Percentiles rank a stretch among this genome's conserved stretches.
Conservation (phyloP, 2,797 vertebrate species). For the Eulemur mongoz region DNA sequence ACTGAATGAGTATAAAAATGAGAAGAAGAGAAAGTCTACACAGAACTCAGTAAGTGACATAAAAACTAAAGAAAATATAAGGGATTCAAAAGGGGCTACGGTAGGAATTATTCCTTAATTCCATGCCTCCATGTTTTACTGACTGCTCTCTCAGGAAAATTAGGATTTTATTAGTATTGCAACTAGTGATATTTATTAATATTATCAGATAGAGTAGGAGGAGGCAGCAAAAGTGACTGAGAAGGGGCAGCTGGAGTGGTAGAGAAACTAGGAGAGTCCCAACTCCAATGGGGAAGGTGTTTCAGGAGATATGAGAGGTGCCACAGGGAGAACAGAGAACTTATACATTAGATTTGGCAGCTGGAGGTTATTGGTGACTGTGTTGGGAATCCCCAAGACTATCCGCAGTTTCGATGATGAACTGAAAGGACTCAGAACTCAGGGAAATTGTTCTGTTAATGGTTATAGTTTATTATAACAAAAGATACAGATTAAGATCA, state of each 20-base stretch:
- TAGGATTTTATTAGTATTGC: background rate
- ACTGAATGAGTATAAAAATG: background rate
- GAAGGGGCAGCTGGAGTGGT: background rate
- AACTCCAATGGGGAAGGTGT: background rate
- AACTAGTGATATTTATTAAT: background rate
- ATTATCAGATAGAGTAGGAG: background rate
- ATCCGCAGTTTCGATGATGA: background rate
- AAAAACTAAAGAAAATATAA: background rate
- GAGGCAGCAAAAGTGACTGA: background rate
- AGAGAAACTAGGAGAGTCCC: background rate
- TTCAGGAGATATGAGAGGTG: background rate
- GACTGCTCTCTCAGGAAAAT: background rate
- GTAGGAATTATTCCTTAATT: slow-evolving; percentile 37
- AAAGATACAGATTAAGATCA: background rate
- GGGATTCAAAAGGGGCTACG: background rate
- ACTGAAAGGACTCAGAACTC: background rate
- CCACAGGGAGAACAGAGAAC: background rate
- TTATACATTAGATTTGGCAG: background rate
- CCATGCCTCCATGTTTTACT: background rate
- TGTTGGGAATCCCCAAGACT: background rate
- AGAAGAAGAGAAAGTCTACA: background rate
- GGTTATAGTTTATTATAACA: background rate
- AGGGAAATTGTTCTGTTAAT: background rate
- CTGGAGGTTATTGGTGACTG: background rate
- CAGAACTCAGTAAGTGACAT: background rate